These are phyloP conservation scores for Epiblema foenella DNA, from an alignment of 2,888 invertebrate species.

Conservation along the genomic window DNA sequence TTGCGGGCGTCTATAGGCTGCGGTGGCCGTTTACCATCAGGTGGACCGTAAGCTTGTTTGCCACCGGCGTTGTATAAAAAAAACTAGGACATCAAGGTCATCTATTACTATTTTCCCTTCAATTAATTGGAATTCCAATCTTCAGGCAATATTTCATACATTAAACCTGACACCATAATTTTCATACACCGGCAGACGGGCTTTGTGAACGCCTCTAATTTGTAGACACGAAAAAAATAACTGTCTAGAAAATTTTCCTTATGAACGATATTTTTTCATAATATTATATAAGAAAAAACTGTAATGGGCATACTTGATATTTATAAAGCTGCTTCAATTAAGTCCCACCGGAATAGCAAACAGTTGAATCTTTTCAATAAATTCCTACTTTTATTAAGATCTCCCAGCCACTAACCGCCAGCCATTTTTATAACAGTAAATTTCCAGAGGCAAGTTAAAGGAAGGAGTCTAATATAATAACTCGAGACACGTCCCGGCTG, in stretches of 20 bases:
- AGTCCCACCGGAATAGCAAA: not conserved
- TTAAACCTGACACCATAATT: too few species aligned
- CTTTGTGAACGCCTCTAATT: not conserved
- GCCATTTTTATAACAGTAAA: slow-evolving; percentile 18
- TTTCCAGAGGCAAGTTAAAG: slow-evolving; percentile 18
- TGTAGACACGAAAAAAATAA: not conserved
- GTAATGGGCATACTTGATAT: not conserved
- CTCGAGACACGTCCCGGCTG: slow-evolving; percentile 28
- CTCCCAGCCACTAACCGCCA: slow-evolving; percentile 5
- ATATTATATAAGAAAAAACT: not conserved
- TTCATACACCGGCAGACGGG: too few species aligned
- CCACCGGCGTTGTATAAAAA: too few species aligned
- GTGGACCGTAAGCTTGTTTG: too few species aligned
- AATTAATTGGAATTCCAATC: too few species aligned
- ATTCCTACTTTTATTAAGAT: slow-evolving; percentile 14
- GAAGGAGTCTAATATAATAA: slow-evolving; percentile 35
- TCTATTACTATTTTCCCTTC: too few species aligned
- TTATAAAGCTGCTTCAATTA: not conserved
- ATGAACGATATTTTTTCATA: not conserved
- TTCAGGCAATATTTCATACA: too few species aligned
- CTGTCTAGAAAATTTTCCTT: not conserved
- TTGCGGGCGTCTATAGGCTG: too few species aligned
- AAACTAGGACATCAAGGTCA: too few species aligned
- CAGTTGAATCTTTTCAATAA: slow-evolving; percentile 12
- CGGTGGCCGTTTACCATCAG: too few species aligned